Percentiles rank a stretch among this genome's conserved stretches.
Evolutionary conservation across 2,888 invertebrate species (phyloP).

Genomic region (Hydrotaea cyrtoneurina): DNA sequence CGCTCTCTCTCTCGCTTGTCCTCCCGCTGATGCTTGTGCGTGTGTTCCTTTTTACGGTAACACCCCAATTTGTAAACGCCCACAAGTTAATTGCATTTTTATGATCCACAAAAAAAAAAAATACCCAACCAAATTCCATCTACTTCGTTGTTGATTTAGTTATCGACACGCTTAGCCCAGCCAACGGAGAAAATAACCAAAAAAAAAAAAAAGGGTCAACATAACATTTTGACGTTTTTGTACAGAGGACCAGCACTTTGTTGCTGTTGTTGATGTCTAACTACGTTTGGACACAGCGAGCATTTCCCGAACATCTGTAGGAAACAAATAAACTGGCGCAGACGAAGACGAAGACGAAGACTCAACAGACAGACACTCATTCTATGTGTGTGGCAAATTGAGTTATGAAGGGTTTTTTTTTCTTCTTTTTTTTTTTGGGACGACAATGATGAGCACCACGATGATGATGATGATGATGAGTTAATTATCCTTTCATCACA

Average conservation of each 20-base stretch:
- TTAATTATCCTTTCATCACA: conserved; percentile 68
- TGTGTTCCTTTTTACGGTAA: conserved; percentile 61
- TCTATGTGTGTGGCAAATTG: conserved; percentile 65
- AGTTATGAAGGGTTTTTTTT: conserved; percentile 61
- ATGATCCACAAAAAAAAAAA: conserved; percentile 17
- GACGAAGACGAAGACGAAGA: not conserved
- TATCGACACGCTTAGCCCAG: conserved; percentile 58
- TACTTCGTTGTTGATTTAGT: conserved; percentile 10
- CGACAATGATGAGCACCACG: not conserved
- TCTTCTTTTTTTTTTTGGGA: not conserved
- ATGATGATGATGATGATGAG: conserved; percentile 49
- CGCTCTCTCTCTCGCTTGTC: not conserved
- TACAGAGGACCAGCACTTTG: conserved; percentile 29
- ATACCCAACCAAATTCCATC: conserved; percentile 25
- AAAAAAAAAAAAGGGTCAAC: conserved; percentile 59
- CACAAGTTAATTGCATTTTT: conserved; percentile 67
- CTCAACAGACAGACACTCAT: not conserved
- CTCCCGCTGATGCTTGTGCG: conserved; percentile 5
- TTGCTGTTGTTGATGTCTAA: not conserved
- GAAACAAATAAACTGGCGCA: not conserved
- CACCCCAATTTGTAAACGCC: conserved; percentile 67
- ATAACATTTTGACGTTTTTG: conserved; percentile 64
- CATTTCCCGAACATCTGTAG: conserved; percentile 61
- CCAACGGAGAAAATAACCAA: not conserved
- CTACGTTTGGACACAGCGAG: not conserved